These are phyloP conservation scores for Aricia artaxerxes DNA, from an alignment of 2,888 invertebrate genomes.

Conservation along the genomic window DNA sequence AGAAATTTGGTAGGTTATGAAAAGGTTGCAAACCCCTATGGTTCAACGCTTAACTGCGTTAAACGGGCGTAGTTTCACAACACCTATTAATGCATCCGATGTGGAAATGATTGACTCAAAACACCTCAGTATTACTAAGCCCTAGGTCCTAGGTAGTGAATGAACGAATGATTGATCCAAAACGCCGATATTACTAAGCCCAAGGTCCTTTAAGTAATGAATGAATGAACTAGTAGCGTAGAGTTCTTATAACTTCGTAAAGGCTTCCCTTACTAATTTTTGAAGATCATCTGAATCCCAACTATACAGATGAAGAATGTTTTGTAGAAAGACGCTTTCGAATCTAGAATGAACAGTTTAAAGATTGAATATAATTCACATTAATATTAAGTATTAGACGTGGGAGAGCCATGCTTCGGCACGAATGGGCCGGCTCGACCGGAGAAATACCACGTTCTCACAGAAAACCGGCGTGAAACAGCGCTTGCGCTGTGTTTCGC, in stretches of 20 bases:
- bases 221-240: background rate
- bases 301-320: too few relatives aligned
- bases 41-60: conserved; percentile 28
- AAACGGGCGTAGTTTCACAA: conserved; percentile 31
- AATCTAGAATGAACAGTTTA: too few relatives aligned
- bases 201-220: background rate
- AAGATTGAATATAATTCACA: too few relatives aligned
- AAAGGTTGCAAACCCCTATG: conserved; percentile 37
- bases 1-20: conserved; percentile 29
- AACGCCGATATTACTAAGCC: background rate
- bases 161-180: background rate
- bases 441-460: too few relatives aligned
- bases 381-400: too few relatives aligned
- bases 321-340: too few relatives aligned
- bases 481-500: too few relatives aligned
- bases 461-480: too few relatives aligned
- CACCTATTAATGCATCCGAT: conserved; percentile 33
- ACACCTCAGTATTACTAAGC: background rate
- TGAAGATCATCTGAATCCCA: too few relatives aligned
- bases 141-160: background rate
- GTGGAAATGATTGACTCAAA: conserved; percentile 32
- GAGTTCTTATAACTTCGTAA: background rate
- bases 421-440: too few relatives aligned
- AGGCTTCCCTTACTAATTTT: background rate
- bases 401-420: too few relatives aligned